Percentiles rank a stretch among this genome's conserved stretches.
phyloP scores from a whole-genome alignment of 1,140 invertebrate genomes.

The Cecropterus lyciades region DNA sequence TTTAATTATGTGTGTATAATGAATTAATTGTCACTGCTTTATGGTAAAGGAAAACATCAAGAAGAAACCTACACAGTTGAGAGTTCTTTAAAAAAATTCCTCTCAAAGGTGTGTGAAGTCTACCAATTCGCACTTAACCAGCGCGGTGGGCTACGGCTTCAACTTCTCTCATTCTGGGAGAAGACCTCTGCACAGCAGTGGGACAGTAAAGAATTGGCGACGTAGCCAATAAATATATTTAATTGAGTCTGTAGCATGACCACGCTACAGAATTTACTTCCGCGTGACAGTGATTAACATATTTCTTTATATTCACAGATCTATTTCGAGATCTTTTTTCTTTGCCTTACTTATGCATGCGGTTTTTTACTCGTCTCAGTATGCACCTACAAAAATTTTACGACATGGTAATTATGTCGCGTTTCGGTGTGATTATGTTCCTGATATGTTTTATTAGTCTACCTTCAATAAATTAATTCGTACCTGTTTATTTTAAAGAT shows the following conservation, averaged over 20 bases:
- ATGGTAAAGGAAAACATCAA: too few relatives aligned
- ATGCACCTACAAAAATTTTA: slow-evolving; percentile 3
- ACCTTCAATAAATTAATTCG: not conserved
- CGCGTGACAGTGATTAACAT: slow-evolving; percentile 9
- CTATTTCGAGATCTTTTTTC: slow-evolving; percentile 4
- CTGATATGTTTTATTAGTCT: not conserved
- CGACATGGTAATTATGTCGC: slow-evolving; percentile 4
- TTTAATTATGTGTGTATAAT: too few relatives aligned
- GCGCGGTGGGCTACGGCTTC: too few relatives aligned
- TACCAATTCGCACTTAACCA: too few relatives aligned
- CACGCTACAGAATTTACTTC: slow-evolving; percentile 5
- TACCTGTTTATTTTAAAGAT: not conserved
- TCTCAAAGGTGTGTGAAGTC: too few relatives aligned
- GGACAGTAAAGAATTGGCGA: too few relatives aligned
- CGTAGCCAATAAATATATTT: not conserved
- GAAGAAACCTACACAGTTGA: too few relatives aligned
- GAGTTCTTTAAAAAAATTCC: too few relatives aligned
- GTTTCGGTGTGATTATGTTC: not conserved
- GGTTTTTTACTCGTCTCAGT: not conserved
- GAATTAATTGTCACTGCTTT: too few relatives aligned
- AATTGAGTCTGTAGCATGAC: not conserved
- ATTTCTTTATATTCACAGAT: not conserved
- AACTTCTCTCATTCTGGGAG: too few relatives aligned
- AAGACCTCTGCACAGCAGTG: too few relatives aligned
- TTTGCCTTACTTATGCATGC: not conserved